A percentile compares a stretch with the other conserved stretches of the same genome.
phyloP scores from a whole-genome alignment of 2,797 vertebrate genomes.

The Gymnothorax reevesii region DNA sequence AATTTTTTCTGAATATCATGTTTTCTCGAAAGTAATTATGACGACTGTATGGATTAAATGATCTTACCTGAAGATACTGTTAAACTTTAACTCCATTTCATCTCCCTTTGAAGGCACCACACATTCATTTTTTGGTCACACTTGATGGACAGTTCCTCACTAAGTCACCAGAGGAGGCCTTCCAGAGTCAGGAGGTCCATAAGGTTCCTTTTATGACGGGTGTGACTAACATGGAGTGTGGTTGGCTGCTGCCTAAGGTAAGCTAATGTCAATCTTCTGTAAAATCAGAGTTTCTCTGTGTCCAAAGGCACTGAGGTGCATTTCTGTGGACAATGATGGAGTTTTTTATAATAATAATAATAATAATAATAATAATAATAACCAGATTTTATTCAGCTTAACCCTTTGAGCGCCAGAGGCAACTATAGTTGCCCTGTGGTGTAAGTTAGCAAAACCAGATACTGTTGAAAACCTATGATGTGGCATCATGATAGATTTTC shows the following conservation, averaged over 20 bases:
- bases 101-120: slow-evolving; percentile 42
- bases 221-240: slow-evolving; percentile 66
- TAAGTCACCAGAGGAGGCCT: slow-evolving; percentile 55
- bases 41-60: not conserved
- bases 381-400: not conserved
- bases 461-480: too few species aligned
- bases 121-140: not conserved
- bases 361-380: not conserved
- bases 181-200: slow-evolving; percentile 54
- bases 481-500: too few species aligned
- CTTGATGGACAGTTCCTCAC: slow-evolving; percentile 64
- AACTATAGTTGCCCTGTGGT: too few species aligned
- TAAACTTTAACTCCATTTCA: not conserved
- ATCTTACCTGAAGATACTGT: not conserved
- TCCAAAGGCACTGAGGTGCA: not conserved
- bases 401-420: too few species aligned
- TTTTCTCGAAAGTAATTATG: not conserved
- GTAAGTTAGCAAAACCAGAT: too few species aligned
- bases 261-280: slow-evolving; percentile 38
- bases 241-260: slow-evolving; percentile 57
- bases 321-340: not conserved
- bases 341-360: not conserved
- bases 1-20: not conserved
- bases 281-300: not conserved
- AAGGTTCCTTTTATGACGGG: slow-evolving; percentile 71